Base-by-base conservation (phyloP, 2,888 invertebrate species). In the Spilarctia lutea region DNA sequence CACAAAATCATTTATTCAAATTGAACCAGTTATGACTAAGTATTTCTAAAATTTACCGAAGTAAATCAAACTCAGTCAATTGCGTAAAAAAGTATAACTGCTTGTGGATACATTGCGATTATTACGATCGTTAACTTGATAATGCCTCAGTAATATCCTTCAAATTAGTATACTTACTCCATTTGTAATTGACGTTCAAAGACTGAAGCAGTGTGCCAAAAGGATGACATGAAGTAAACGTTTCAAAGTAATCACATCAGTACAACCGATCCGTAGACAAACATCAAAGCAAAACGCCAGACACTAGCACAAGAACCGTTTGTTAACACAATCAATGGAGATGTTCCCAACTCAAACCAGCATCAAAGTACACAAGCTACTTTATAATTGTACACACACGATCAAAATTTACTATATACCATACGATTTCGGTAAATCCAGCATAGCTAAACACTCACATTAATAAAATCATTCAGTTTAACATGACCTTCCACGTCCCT, bases 281-380 rank as follows among this genome's bases (percentile, higher is more conserved):
- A 91, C 91, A 89, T 94, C 94, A 94, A 94, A 94, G 93, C 86
- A 82, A 79, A 69, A 70, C 79, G 68, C 83, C 84, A 85, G 84
- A 87, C 88, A 86, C 85, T 86, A 93, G 90, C 86, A 84, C 87
- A 91, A 91, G 91, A 92, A 91, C 90, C 90, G 90, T 91, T 91
- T 94, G 92, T 94, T 93, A 89, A 91, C 88, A 88, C 89, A 91
- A 89, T 89, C 93, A 93, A 93, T 94, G 89, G 91, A 89, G 90
- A 90, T 91, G 82, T 85, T 83, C 79, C 85, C 71, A 80, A 82
- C 83, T 83, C 79, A 77, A 84, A 83, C 85, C 82, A 85, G 81
- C 83, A 85, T 86, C 85, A 87, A 87, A 86, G 83, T 83, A 79
- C 83, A 78, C 83, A 83, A 79, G 79, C 65, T 82, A 80, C 45